Base-by-base conservation (phyloP, 2,888 invertebrate genomes). In the Melieria omissa region DNA sequence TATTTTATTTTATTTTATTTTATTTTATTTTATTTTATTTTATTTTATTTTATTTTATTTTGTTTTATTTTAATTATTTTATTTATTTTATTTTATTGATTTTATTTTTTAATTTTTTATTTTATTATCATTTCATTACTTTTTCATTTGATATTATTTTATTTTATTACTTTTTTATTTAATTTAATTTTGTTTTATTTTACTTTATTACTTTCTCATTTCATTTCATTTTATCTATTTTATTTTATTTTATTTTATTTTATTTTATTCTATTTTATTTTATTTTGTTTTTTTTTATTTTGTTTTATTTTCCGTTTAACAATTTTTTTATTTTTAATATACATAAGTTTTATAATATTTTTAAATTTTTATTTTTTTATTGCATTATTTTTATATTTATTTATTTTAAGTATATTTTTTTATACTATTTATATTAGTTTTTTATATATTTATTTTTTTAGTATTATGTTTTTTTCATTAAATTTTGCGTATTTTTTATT, bases 141-240 rank as follows among this genome's bases (percentile, higher is more conserved):
- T 29, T 16, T 49, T 67, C 41, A n/a, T 47, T 60, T 60, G 5
- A 14, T 60, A 10, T 45, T 46, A 47, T 52, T 47, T 14, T 49
- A 55, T 47, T 49, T 29, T 60, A 9, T 67, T 46, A 47, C 41
- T 49, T 47, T 16, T n/a, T 67, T 67, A 9, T 16, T 46, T 60
- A 49, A 16, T 46, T 60, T 60, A 49, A 12, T 1, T 60, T 60
- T 47, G 10, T 58, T 45, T 60, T 49, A 12, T 67, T 64, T 49
- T 42, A 46, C 61, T 69, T 45, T 14, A 42, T n/a, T n/a, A n/a
- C n/a, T n/a, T n/a, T 69, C 45, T 62, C 4, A 10, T 45, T 62
- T 63, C 55, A n/a, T 0, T 62, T 68, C 41, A 52, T 60, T 52
- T 61, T 41, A 61, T 68, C 49, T 62, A 42, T 49, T 60, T 67